phyloP scores from a whole-genome alignment of 2,113 vertebrate genomes.

The Mesoclemmys tuberculata region DNA sequence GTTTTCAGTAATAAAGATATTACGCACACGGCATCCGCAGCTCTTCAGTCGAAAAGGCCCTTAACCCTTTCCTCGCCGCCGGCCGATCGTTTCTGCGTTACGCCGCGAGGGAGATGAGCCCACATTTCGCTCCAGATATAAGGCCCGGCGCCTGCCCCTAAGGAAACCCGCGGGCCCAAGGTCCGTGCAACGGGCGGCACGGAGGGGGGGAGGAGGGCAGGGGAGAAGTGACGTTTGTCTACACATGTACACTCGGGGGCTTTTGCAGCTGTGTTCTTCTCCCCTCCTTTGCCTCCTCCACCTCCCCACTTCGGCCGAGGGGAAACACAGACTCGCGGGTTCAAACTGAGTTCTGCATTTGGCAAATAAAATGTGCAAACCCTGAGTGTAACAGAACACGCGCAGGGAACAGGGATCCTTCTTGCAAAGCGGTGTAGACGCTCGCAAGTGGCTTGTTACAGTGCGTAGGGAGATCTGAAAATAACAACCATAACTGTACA shows the following conservation, averaged over 20 bases:
- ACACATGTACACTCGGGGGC: neutral
- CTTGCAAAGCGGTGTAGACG: neutral
- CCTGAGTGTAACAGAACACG: neutral
- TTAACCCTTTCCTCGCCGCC: constrained; percentile 39
- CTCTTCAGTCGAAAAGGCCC: neutral
- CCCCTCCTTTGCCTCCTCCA: neutral
- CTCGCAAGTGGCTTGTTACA: neutral
- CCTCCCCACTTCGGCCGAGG: no score
- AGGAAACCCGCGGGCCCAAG: neutral
- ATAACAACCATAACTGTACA: neutral
- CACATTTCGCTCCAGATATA: no score
- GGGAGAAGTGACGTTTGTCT: neutral
- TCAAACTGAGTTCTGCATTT: neutral
- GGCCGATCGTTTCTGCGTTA: neutral
- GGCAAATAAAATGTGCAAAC: neutral
- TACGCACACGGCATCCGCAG: constrained; percentile 59
- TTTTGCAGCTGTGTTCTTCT: neutral
- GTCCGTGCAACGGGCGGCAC: neutral
- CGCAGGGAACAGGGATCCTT: neutral
- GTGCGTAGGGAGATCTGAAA: neutral
- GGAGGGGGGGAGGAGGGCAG: neutral
- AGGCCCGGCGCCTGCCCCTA: neutral
- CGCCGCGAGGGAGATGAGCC: neutral
- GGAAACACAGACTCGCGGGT: neutral
- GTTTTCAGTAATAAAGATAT: constrained; percentile 82